These are phyloP conservation scores for Isurus oxyrinchus DNA, from an alignment of 2,113 vertebrate genomes.

Conservation along the genomic window DNA sequence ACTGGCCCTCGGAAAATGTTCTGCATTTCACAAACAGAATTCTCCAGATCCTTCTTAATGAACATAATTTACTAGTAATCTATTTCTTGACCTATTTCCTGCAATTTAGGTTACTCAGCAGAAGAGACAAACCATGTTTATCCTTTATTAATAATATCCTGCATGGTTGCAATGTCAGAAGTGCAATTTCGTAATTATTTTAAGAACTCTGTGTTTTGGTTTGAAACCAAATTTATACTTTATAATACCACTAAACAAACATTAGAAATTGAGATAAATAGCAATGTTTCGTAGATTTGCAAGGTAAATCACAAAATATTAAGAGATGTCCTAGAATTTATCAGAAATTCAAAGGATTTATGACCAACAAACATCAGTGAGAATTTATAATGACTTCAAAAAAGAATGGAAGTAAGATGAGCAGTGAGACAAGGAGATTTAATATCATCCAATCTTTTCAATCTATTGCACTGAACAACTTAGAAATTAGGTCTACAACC, in stretches of 20 bases:
- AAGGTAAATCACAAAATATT: not conserved
- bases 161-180: not conserved
- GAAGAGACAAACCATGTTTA: not conserved
- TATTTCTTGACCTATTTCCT: not conserved
- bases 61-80: not conserved
- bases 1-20: not conserved
- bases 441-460: not conserved
- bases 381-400: not conserved
- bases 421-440: not conserved
- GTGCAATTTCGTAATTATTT: not conserved
- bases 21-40: too few relatives aligned
- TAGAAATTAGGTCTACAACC: not conserved
- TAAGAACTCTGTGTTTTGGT: not conserved
- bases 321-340: not conserved
- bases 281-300: not conserved
- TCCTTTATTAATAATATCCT: not conserved
- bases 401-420: not conserved
- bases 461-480: not conserved
- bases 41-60: too few relatives aligned
- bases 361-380: not conserved
- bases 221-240: not conserved
- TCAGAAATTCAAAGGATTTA: not conserved
- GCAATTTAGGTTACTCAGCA: not conserved
- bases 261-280: not conserved
- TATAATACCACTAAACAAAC: not conserved